Base-by-base conservation (phyloP, 2,113 vertebrate species). In the Natator depressus region DNA sequence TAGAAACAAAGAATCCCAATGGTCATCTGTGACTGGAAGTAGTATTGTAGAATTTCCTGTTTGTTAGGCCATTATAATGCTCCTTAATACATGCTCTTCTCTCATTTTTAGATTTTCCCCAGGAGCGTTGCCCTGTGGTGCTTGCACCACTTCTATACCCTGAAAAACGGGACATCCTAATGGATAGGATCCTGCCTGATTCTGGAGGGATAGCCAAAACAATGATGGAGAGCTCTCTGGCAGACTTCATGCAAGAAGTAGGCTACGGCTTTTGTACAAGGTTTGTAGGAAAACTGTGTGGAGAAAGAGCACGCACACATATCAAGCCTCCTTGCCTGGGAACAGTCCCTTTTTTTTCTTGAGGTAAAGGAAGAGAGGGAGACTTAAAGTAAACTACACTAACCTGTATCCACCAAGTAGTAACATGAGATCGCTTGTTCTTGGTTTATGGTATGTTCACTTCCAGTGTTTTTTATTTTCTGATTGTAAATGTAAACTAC, bases 81-180 rank as follows among this genome's bases (percentile, higher is more conserved):
- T 62, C 78, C 16, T 49, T 47, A 35, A 92, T 2, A 16, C 47
- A 25, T 19, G 62, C 31, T 93, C 8, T 90, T 94, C 35, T 85
- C n/a, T 78, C 46, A 55, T 47, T 16, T 93, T 91, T 89, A 99
- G 99, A 99, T 99, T 99, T 99, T 97, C 99, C 99, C 96, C 99
- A 99, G 98, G 99, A 99, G 97, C 99, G 99, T 98, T 99, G 99
- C 97, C 99, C 99, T 93, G 99, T 99, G 99, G 99, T 99, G 99
- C 99, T 99, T 98, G 99, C 99, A 99, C 99, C 99, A 99, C 99
- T 99, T 97, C 97, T 99, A 98, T 99, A 99, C 98, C 99, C 99
- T 99, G 99, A 99, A 99, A 99, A 99, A 99, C 99, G 99, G 99
- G 99, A 99, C 99, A 99, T 99, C 99, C 99, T 99, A 98, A 99